Base-by-base conservation (phyloP, 2,113 vertebrate genomes). In the Cyanocitta stelleri region DNA sequence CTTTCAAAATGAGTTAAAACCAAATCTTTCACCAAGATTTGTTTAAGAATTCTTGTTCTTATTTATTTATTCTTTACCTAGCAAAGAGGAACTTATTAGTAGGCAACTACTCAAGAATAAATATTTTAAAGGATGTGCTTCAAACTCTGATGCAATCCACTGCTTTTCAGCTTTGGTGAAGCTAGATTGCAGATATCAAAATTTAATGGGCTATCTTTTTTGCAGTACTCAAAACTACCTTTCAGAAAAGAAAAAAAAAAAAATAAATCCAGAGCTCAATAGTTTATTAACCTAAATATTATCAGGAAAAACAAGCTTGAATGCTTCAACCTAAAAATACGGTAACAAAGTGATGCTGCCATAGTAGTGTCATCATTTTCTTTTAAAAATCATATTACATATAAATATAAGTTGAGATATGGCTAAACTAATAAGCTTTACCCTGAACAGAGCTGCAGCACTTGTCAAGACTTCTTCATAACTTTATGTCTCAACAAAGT, bases 361-460 rank as follows among this genome's bases (percentile, higher is more conserved):
- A 46, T 30, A 44, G 74, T 72, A 91, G 83, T 35, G 82, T 74
- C 91, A 96, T 86, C 55, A 87, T 89, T 95, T 94, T 78, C 8
- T 84, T 72, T 67, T 46, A 37, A 59, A 93, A 64, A 67, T 89
- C 61, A 61, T 91, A 82, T 66, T 71, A 86, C 21, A 72, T 49
- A 58, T 83, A 88, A 93, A 97, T 96, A 13, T 49, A 96, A 90
- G 37, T 56, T 88, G 75, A 93, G 68, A 79, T 66, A 62, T 85
- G 62, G 84, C 85, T 96, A 95, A 94, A 95, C 80, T 85, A 94
- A 95, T 92, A 73, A 93, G 66, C 90, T 92, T 91, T 95, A 82
- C 35, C 35, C 71, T 71, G 71, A 90, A 66, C 0, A 5, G 59
- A 83, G 63, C 51, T 63, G 43, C 68, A 77, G 91, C 75, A 63